These are phyloP conservation scores for Brienomyrus brachyistius DNA, from an alignment of 2,113 vertebrate genomes.

Conservation along the genomic window DNA sequence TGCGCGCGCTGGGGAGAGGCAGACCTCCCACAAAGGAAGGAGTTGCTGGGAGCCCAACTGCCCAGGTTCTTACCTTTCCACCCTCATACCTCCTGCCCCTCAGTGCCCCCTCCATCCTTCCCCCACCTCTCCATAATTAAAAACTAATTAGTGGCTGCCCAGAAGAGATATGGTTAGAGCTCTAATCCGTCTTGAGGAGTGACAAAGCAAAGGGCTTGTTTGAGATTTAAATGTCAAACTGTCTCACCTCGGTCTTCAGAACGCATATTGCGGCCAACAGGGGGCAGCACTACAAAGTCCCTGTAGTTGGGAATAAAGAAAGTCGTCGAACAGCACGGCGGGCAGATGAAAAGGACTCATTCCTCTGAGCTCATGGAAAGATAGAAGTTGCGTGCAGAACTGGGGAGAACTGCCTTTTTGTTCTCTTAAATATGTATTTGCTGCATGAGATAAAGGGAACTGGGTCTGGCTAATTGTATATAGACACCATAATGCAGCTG, in stretches of 20 bases:
- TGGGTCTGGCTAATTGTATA: background rate
- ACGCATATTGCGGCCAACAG: conserved; percentile 11
- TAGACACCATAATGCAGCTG: background rate
- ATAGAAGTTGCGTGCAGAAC: background rate
- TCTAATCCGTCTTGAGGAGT: conserved; percentile 62
- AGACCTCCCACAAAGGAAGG: background rate
- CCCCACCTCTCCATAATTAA: conserved; percentile 60
- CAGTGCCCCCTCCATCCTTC: too few species aligned
- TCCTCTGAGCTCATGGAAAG: background rate
- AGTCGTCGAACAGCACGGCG: background rate
- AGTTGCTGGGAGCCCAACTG: background rate
- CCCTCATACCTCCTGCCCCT: background rate
- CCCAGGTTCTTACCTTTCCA: background rate
- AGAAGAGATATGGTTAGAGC: conserved; percentile 66
- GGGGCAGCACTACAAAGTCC: background rate
- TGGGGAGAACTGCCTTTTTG: conserved; percentile 1
- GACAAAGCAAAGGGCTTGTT: conserved; percentile 52
- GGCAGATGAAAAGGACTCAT: conserved; percentile 5
- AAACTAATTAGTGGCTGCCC: conserved; percentile 72
- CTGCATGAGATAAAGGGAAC: conserved; percentile 3
- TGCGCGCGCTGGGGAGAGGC: conserved; percentile 18
- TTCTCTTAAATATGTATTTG: background rate
- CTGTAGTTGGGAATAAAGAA: background rate
- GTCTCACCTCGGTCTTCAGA: conserved; percentile 41
- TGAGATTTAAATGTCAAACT: conserved; percentile 64